Evolutionary conservation across 2,113 vertebrate species (phyloP).

Genomic region (Trichechus manatus): DNA sequence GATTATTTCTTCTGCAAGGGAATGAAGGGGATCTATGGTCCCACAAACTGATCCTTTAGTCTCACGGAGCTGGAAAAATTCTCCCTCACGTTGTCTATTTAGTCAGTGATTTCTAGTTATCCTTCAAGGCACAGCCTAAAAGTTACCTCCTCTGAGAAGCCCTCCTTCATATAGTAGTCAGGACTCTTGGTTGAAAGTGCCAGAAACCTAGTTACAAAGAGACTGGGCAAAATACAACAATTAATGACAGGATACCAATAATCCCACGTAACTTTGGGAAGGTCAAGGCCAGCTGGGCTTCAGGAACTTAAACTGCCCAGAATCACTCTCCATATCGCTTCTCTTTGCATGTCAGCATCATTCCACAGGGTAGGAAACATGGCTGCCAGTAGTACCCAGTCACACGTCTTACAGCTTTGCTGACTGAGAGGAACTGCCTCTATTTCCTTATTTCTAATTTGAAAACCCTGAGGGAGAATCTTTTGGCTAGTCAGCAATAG

Average conservation of each 20-base stretch:
- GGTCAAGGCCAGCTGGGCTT: not conserved
- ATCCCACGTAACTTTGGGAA: not conserved
- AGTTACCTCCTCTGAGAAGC: not conserved
- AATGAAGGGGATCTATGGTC: not conserved
- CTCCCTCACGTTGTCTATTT: not conserved
- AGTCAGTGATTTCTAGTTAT: not conserved
- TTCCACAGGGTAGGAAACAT: conserved; percentile 11
- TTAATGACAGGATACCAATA: not conserved
- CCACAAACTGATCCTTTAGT: not conserved
- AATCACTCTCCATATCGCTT: not conserved
- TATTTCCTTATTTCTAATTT: conserved; percentile 30
- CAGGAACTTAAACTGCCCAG: not conserved
- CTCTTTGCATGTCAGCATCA: not conserved
- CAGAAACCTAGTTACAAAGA: conserved; percentile 24
- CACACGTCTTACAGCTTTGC: not conserved
- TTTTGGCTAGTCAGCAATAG: not conserved
- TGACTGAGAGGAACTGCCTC: conserved; percentile 9
- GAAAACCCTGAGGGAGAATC: conserved; percentile 1
- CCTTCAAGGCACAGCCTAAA: not conserved
- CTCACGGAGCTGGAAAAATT: not conserved
- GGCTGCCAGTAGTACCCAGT: not conserved
- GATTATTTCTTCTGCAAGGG: not conserved
- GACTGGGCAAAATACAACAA: not conserved
- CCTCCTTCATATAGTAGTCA: not conserved
- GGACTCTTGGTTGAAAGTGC: not conserved